Conservation (phyloP, 1,140 invertebrate species). For the Zaprionus tsacasi region DNA sequence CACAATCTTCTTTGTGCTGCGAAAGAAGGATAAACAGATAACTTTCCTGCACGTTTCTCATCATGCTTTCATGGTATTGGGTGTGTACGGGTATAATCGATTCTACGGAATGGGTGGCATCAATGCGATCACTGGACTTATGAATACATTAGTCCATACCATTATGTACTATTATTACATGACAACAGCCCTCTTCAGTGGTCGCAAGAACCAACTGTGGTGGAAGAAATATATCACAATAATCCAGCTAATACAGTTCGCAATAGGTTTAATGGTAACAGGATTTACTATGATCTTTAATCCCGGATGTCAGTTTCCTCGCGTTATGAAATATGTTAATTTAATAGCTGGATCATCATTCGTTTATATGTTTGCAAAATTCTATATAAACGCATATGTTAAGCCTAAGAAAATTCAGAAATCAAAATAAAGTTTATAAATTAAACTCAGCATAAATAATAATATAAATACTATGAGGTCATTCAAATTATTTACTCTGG, state of each 20-base stretch:
- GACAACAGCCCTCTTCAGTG: constrained; percentile 7
- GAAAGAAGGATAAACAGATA: constrained; percentile 48
- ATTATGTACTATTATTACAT: constrained; percentile 47
- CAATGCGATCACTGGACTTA: not conserved
- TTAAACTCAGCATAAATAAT: too few species aligned
- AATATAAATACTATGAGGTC: too few species aligned
- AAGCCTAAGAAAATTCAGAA: constrained; percentile 63
- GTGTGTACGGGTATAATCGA: not conserved
- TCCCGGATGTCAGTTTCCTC: constrained; percentile 19
- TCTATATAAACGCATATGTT: constrained; percentile 85
- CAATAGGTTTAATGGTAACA: not conserved
- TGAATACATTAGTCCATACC: constrained; percentile 29
- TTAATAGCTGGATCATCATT: not conserved
- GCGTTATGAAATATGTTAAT: not conserved
- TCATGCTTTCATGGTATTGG: constrained; percentile 25
- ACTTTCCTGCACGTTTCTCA: constrained; percentile 39
- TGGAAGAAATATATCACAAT: constrained; percentile 45
- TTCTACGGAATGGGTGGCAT: constrained; percentile 17
- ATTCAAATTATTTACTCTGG: too few species aligned
- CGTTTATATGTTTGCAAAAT: constrained; percentile 91
- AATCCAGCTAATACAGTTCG: constrained; percentile 27
- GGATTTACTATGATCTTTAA: not conserved
- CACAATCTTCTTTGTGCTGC: constrained; percentile 38
- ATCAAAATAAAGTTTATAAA: constrained; percentile 13
- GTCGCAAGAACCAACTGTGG: constrained; percentile 11